Evolutionary conservation across 2,113 vertebrate species (phyloP), one percentile per base, ranked within the genome.

Genomic region (Cololabis saira): DNA sequence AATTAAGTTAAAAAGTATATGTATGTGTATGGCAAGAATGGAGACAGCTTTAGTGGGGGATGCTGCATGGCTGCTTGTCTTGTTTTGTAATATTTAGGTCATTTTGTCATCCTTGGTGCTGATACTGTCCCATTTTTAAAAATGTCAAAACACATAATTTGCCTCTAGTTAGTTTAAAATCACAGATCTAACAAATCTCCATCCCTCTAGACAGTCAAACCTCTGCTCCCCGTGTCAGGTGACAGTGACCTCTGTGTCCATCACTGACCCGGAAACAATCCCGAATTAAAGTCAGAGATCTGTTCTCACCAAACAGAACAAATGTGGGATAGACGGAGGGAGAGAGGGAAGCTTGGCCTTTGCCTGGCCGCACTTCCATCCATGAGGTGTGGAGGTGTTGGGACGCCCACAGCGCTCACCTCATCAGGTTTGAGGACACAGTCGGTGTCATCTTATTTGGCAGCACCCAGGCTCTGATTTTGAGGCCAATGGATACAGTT

Each of bases 391-490:
- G 59, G 75, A 76, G 78, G 75, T 74, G 78, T 73, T 33, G 27
- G 68, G 73, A 61, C 44, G 52, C 77, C 67, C 79, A 63, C 71
- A 27, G 53, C 24, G 27, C 62, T 83, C 81, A 78, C 78, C 74
- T 84, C 64, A 76, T 80, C 76, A 61, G 42, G 19, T 69, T 71
- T 14, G 59, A 84, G 84, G 80, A 84, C 74, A 81, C 77, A 57
- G 70, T 56, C 52, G 13, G 65, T 82, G 81, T 86, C 75, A 65
- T 82, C 76, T 63, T 43, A 44, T 80, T 83, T 88, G 76, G 75
- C 71, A 70, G 66, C 17, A 13, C 66, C n/a, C 52, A 15, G 43
- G 60, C 52, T 71, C 30, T 61, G 74, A 62, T 80, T 82, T 72
- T 58, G 16, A 54, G 33, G 11, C 41, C 16, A 24, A 14, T 68